These are phyloP conservation scores for Temnopleurus reevesii DNA, from an alignment of 53 echinoderm and acorn worm species.

Conservation along the genomic window DNA sequence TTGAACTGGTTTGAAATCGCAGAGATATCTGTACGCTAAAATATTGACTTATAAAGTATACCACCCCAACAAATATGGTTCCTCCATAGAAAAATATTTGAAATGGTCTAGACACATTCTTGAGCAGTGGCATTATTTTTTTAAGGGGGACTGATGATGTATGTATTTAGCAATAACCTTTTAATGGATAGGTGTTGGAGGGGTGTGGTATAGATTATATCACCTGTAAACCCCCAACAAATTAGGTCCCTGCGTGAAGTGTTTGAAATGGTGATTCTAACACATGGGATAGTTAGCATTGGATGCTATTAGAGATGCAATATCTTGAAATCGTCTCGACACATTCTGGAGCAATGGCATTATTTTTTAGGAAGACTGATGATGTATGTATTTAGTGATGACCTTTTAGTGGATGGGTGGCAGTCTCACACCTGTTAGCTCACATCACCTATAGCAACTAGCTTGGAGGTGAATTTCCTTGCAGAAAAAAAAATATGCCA, in stretches of 20 bases:
- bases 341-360: background rate
- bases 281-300: no score
- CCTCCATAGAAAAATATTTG: no score
- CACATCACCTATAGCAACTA: background rate
- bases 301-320: background rate
- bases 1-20: no score
- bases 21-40: no score
- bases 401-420: slow-evolving; percentile 24
- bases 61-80: no score
- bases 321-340: slow-evolving; percentile 12
- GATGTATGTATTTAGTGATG: slow-evolving; percentile 3
- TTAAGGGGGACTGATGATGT: slow-evolving; percentile 25
- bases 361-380: slow-evolving; percentile 22
- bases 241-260: no score
- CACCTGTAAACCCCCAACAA: no score
- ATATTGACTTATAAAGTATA: no score
- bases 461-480: background rate
- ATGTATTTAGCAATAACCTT: background rate
- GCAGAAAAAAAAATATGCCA: no score
- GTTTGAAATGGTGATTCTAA: no score
- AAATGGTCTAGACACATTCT: slow-evolving; percentile 25
- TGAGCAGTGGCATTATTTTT: background rate
- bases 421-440: slow-evolving; percentile 9
- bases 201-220: no score
- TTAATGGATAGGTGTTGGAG: no score